phyloP scores from a whole-genome alignment of 2,888 invertebrate species.

The Standfussiana lucernea region DNA sequence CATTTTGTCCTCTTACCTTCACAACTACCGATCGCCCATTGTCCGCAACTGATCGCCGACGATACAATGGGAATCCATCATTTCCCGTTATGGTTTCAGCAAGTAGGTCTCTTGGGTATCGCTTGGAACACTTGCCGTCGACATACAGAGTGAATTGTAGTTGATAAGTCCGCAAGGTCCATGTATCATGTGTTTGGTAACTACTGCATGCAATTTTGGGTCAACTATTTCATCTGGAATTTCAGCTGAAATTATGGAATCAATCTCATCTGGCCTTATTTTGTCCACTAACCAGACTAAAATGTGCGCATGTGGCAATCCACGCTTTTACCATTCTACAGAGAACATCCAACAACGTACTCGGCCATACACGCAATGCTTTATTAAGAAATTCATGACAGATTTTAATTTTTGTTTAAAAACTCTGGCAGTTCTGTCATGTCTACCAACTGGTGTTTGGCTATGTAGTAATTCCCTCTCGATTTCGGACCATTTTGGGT shows the following conservation, averaged over 20 bases:
- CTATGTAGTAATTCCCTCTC: neutral
- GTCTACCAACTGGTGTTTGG: neutral
- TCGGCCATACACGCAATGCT: neutral
- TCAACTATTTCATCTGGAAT: neutral
- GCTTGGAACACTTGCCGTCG: constrained; percentile 5
- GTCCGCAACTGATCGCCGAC: constrained; percentile 6
- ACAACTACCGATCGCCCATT: neutral
- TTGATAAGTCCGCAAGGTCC: neutral
- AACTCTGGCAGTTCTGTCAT: neutral
- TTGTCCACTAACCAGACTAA: constrained; percentile 10
- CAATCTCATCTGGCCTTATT: constrained; percentile 8
- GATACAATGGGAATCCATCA: constrained; percentile 4
- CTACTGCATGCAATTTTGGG: constrained; percentile 10
- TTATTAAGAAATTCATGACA: neutral
- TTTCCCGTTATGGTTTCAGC: neutral
- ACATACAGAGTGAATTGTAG: neutral
- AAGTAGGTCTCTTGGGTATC: neutral
- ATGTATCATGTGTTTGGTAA: constrained; percentile 24
- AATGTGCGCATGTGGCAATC: constrained; percentile 5
- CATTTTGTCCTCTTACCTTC: neutral
- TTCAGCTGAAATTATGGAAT: constrained; percentile 12
- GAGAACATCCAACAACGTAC: constrained; percentile 4
- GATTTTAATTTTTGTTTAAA: constrained; percentile 3
- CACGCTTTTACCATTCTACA: constrained; percentile 18
- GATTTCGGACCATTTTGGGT: neutral